Evolutionary conservation across 2,888 invertebrate genomes (phyloP).

Genomic region (Synanthedon vespiformis): DNA sequence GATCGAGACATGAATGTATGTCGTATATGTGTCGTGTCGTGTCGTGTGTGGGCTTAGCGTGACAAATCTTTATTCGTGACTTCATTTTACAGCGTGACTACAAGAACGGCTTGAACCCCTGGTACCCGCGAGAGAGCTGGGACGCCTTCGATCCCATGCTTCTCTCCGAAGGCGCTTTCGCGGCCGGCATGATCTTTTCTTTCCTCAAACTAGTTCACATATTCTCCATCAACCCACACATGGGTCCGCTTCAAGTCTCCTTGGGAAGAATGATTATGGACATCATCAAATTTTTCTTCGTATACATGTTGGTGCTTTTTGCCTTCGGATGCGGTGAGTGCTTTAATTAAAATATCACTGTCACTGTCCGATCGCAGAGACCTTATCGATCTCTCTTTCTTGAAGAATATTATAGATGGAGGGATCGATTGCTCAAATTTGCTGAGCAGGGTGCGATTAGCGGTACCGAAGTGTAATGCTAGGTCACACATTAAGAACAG

Average conservation of each 20-base stretch:
- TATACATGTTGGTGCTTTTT: conserved; percentile 91
- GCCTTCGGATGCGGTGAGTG: conserved; percentile 93
- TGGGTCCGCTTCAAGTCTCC: conserved; percentile 94
- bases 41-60: too few relatives aligned
- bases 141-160: conserved; percentile 96
- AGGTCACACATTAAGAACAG: too few relatives aligned
- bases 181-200: conserved; percentile 97
- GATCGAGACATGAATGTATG: too few relatives aligned
- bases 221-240: conserved; percentile 95
- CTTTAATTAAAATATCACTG: neutral
- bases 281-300: conserved; percentile 96
- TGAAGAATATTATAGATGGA: too few relatives aligned
- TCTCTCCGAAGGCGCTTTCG: conserved; percentile 93
- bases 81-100: conserved; percentile 72
- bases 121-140: conserved; percentile 92
- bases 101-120: conserved; percentile 78
- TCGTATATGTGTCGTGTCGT: too few relatives aligned
- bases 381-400: too few relatives aligned
- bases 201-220: conserved; percentile 96
- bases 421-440: too few relatives aligned
- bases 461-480: too few relatives aligned
- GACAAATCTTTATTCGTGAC: too few relatives aligned
- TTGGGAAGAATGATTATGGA: conserved; percentile 94
- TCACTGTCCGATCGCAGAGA: too few relatives aligned
- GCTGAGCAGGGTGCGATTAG: too few relatives aligned